phyloP scores from a whole-genome alignment of 2,888 invertebrate genomes.

The Callyntrura guangdongensis region DNA sequence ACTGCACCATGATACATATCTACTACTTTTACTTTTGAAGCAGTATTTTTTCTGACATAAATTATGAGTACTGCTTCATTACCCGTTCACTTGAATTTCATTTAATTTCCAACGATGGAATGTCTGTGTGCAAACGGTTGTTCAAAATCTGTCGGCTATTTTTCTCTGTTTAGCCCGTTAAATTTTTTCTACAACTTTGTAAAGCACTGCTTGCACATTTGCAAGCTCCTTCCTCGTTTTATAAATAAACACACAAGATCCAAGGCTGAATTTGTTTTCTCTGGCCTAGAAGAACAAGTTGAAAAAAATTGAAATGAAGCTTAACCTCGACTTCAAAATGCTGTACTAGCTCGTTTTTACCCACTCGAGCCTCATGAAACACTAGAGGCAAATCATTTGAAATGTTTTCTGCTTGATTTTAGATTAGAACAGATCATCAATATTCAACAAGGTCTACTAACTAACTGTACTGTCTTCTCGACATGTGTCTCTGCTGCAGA shows the following conservation, averaged over 20 bases:
- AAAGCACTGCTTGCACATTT: background rate
- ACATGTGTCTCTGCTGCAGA: background rate
- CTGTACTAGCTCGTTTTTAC: background rate
- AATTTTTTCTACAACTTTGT: background rate
- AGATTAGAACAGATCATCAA: background rate
- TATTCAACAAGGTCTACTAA: too few species aligned
- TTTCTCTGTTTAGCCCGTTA: background rate
- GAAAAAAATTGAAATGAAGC: background rate
- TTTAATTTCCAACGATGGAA: background rate
- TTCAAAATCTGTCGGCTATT: background rate
- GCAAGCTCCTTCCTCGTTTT: slow-evolving; percentile 51
- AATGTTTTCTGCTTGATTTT: background rate
- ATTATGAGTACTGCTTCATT: background rate
- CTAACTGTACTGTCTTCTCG: background rate
- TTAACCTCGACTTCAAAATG: background rate
- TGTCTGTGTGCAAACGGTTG: slow-evolving; percentile 4
- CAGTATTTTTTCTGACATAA: background rate
- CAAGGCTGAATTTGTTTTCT: slow-evolving; percentile 62
- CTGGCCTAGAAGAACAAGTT: slow-evolving; percentile 29
- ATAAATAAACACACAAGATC: slow-evolving; percentile 71
- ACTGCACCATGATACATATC: too few species aligned
- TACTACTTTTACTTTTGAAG: background rate
- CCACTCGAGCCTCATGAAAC: background rate
- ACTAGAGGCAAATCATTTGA: slow-evolving; percentile 42
- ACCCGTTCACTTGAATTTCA: background rate